Evolutionary conservation across 92 coral and sea anemone genomes (phyloP).

Genomic region (Paragorgia papillata): DNA sequence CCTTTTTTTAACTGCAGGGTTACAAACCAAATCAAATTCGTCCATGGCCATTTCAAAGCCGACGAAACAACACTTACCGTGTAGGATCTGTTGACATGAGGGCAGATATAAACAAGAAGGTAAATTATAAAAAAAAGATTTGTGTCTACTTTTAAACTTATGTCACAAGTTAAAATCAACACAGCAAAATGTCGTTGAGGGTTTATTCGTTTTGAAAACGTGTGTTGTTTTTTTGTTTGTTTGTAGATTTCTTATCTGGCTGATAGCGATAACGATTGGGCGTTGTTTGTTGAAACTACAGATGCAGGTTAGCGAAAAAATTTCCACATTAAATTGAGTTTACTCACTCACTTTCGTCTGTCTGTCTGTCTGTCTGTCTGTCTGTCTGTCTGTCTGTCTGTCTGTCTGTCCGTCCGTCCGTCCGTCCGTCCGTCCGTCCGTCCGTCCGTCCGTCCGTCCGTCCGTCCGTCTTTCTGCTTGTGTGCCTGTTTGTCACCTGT

Average conservation of each 20-base stretch:
- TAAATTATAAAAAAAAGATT: constrained; percentile 7
- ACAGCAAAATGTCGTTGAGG: too few relatives aligned
- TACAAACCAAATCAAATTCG: constrained; percentile 89
- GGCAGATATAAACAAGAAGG: constrained; percentile 65
- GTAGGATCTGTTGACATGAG: constrained; percentile 79
- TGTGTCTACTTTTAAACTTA: not conserved
- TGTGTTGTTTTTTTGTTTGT: not conserved
- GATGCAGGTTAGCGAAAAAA: constrained; percentile 80
- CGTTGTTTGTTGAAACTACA: constrained; percentile 80
- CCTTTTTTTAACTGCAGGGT: constrained; percentile 56
- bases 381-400: too few relatives aligned
- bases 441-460: too few relatives aligned
- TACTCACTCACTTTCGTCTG: not conserved
- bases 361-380: too few relatives aligned
- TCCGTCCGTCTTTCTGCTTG: too few relatives aligned
- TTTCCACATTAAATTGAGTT: not conserved
- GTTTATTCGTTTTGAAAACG: not conserved
- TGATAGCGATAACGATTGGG: constrained; percentile 74
- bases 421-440: too few relatives aligned
- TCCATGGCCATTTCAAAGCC: constrained; percentile 92
- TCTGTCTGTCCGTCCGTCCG: too few relatives aligned
- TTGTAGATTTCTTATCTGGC: constrained; percentile 67
- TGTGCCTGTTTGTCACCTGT: too few relatives aligned
- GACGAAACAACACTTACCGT: constrained; percentile 89
- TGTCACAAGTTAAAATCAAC: too few relatives aligned